Evolutionary conservation across 2,888 invertebrate genomes (phyloP).

Genomic region (Andrena camellia): DNA sequence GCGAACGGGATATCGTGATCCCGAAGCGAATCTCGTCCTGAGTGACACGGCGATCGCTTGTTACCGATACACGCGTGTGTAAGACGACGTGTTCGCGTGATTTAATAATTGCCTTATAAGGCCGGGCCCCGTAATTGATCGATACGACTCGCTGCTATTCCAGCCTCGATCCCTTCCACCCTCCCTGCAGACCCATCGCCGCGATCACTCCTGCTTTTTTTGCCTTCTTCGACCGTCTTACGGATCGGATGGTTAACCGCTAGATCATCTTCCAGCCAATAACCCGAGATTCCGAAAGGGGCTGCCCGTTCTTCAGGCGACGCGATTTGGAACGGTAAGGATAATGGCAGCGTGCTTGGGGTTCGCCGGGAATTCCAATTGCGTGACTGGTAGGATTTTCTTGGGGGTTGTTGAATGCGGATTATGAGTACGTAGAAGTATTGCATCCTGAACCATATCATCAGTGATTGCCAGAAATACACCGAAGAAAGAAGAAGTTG

Average conservation of each 20-base stretch:
- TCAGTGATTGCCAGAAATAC: too few species aligned
- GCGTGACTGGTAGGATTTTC: not conserved
- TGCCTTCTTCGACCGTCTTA: not conserved
- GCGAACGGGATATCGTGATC: constrained; percentile 56
- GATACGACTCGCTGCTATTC: constrained; percentile 51
- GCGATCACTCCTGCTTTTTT: constrained; percentile 15
- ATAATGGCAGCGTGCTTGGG: not conserved
- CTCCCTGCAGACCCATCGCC: not conserved
- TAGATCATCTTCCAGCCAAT: constrained; percentile 56
- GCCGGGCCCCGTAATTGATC: constrained; percentile 63
- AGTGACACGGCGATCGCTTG: constrained; percentile 70
- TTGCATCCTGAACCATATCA: too few species aligned
- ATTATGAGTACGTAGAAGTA: too few species aligned
- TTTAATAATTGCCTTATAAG: constrained; percentile 72
- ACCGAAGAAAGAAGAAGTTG: too few species aligned
- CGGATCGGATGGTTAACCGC: constrained; percentile 37
- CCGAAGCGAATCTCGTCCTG: constrained; percentile 57
- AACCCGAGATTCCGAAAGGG: constrained; percentile 31
- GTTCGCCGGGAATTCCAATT: not conserved
- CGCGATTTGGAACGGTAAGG: constrained; percentile 11
- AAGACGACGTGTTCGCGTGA: constrained; percentile 70
- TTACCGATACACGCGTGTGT: constrained; percentile 70
- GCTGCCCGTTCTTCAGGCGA: not conserved
- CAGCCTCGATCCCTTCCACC: not conserved
- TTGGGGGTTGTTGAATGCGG: not conserved